Evolutionary conservation across 2,113 vertebrate species (phyloP).

Genomic region (Hydrochoerus hydrochaeris): DNA sequence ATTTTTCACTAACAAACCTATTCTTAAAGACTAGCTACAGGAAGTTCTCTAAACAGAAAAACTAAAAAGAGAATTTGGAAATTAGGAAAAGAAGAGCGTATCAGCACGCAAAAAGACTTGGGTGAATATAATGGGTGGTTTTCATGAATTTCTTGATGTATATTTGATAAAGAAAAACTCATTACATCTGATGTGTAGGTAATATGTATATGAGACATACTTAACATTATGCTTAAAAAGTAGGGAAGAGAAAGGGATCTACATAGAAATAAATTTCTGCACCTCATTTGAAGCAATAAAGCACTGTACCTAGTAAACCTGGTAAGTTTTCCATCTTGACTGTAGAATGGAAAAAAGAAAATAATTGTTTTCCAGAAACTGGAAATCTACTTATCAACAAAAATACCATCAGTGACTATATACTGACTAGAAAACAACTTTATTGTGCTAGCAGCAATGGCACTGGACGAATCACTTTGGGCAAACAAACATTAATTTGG

Average conservation of each 20-base stretch:
- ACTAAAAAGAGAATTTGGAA: not conserved
- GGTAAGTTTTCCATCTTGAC: not conserved
- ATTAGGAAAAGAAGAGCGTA: not conserved
- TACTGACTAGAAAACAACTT: not conserved
- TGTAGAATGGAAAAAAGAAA: not conserved
- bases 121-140: not conserved
- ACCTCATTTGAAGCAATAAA: not conserved
- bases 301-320: not conserved
- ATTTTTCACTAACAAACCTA: not conserved
- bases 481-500: not conserved
- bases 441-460: not conserved
- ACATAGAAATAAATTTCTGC: not conserved
- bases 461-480: not conserved
- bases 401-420: not conserved
- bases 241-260: not conserved
- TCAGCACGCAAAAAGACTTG: not conserved
- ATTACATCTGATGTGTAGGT: not conserved
- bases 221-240: slow-evolving; percentile 13
- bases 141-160: slow-evolving; percentile 20
- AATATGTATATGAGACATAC: not conserved
- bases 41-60: not conserved
- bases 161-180: slow-evolving; percentile 19
- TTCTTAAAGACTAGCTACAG: not conserved
- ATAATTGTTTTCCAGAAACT: not conserved
- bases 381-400: slow-evolving; percentile 20